Conservation (phyloP, 2,797 vertebrate species). For the Hydrophis major region DNA sequence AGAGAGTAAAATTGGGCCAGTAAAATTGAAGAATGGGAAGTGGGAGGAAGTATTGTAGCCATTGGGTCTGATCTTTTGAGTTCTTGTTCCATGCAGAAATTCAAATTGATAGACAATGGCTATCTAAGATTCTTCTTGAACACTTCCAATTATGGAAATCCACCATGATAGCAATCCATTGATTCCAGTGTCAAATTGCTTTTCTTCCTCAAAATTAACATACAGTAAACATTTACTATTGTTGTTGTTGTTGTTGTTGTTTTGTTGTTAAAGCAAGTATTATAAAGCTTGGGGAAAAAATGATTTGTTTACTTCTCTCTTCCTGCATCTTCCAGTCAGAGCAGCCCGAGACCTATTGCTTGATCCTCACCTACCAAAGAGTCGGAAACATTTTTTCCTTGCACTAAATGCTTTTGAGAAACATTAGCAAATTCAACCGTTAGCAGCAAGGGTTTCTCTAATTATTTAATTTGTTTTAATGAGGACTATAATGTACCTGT, state of each 20-base stretch:
- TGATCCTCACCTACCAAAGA: slow-evolving; percentile 7
- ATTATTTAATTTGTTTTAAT: slow-evolving; percentile 59
- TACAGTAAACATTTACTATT: background rate
- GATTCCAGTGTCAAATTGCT: background rate
- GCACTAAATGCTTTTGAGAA: slow-evolving; percentile 27
- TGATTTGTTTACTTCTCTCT: background rate
- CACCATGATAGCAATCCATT: background rate
- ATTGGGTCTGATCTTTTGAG: background rate
- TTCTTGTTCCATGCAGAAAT: background rate
- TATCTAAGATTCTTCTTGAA: background rate
- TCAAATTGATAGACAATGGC: background rate
- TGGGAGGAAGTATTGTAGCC: background rate
- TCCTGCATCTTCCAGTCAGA: background rate
- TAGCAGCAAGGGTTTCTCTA: slow-evolving; percentile 1
- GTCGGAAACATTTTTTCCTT: slow-evolving; percentile 35
- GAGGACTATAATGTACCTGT: slow-evolving; percentile 43
- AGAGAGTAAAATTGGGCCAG: background rate
- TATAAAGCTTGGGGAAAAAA: background rate
- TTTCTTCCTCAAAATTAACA: background rate
- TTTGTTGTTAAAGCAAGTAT: background rate
- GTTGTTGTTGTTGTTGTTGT: too few species aligned
- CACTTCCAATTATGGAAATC: background rate
- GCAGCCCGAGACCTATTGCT: background rate
- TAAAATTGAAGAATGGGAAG: background rate
- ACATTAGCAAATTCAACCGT: slow-evolving; percentile 53